Percentiles rank a stretch among this genome's conserved stretches.
These are phyloP conservation scores for Boloria selene DNA, from an alignment of 2,888 invertebrate genomes.

Conservation along the genomic window DNA sequence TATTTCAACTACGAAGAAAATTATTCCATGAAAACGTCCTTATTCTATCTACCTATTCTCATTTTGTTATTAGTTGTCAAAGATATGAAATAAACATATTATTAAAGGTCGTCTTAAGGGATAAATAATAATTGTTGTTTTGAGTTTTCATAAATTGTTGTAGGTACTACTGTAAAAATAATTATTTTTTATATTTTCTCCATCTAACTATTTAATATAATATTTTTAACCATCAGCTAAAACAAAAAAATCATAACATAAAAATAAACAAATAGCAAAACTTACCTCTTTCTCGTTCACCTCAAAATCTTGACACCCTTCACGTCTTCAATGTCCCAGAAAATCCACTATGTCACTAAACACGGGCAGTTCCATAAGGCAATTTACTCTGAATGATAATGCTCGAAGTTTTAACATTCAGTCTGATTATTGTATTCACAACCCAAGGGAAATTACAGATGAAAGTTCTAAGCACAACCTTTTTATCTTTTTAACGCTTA, in stretches of 20 bases:
- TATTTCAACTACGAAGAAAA: too few relatives aligned
- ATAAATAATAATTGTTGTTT: too few relatives aligned
- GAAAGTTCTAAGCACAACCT: constrained; percentile 54
- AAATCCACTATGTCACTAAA: constrained; percentile 55
- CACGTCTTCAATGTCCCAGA: constrained; percentile 51
- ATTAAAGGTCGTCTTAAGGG: too few relatives aligned
- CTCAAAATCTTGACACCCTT: constrained; percentile 21
- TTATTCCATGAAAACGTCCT: too few relatives aligned
- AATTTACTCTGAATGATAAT: constrained; percentile 61
- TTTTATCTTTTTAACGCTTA: constrained; percentile 44
- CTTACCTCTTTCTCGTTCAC: constrained; percentile 35
- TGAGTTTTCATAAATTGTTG: too few relatives aligned
- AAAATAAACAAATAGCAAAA: background rate
- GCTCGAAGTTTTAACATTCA: constrained; percentile 61
- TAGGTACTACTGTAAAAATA: too few relatives aligned
- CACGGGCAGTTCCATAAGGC: constrained; percentile 48
- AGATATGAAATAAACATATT: too few relatives aligned
- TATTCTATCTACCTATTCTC: too few relatives aligned
- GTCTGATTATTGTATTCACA: constrained; percentile 73
- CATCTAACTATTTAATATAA: too few relatives aligned
- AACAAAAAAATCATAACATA: background rate
- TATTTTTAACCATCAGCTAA: too few relatives aligned
- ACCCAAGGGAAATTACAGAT: constrained; percentile 72
- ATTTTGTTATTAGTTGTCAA: too few relatives aligned
- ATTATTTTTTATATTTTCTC: too few relatives aligned